A percentile compares a stretch with the other conserved stretches of the same genome.
These are phyloP conservation scores for Forbesichthys papilliferus DNA, from an alignment of 2,113 vertebrate species.

Conservation along the genomic window DNA sequence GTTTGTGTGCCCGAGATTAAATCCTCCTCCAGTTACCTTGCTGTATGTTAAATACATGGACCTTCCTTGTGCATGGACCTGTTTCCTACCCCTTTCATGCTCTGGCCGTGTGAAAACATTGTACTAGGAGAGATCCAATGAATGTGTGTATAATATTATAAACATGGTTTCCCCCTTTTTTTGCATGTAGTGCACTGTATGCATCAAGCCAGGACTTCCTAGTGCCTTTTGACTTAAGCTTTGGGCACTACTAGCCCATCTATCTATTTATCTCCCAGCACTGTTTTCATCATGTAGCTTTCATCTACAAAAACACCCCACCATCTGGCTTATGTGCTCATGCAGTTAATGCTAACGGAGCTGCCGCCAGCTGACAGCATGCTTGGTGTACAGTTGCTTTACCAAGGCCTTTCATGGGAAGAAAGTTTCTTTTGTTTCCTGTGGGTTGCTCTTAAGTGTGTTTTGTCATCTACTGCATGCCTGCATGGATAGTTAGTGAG, in stretches of 20 bases:
- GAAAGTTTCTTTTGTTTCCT: background rate
- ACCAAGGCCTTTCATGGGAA: slow-evolving; percentile 5
- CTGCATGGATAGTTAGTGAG: slow-evolving; percentile 46
- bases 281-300: slow-evolving; percentile 7
- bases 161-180: background rate
- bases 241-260: slow-evolving; percentile 1
- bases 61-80: background rate
- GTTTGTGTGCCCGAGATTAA: slow-evolving; percentile 1
- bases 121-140: background rate
- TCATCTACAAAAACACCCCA: background rate
- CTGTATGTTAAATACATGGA: slow-evolving; percentile 19
- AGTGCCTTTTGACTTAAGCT: slow-evolving; percentile 64
- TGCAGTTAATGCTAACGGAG: background rate
- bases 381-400: slow-evolving; percentile 29
- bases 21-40: slow-evolving; percentile 2
- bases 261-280: slow-evolving; percentile 9
- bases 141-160: background rate
- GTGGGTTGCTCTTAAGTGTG: slow-evolving; percentile 20
- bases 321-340: background rate
- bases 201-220: slow-evolving; percentile 43
- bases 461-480: slow-evolving; percentile 50
- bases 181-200: slow-evolving; percentile 60
- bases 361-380: slow-evolving; percentile 36
- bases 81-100: slow-evolving; percentile 17
- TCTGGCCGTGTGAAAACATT: background rate